Percentiles rank a stretch among this genome's conserved stretches.
phyloP scores from a whole-genome alignment of 2,797 vertebrate species.

The Zenarchopterus dispar region DNA sequence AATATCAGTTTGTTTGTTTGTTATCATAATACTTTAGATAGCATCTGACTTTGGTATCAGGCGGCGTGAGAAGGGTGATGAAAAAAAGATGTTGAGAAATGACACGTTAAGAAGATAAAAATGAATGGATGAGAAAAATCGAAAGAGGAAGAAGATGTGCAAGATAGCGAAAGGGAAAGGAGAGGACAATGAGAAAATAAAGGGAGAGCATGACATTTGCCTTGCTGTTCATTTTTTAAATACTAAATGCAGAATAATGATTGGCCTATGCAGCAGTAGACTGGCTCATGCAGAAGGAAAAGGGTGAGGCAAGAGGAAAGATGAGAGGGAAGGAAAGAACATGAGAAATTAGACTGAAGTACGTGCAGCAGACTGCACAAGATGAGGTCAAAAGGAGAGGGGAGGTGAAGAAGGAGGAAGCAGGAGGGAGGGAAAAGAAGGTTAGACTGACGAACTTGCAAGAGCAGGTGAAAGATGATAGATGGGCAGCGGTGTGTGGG shows the following conservation, averaged over 20 bases:
- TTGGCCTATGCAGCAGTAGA: slow-evolving; percentile 37
- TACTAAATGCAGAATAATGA: slow-evolving; percentile 57
- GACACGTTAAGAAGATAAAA: slow-evolving; percentile 20
- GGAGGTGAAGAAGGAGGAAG: slow-evolving; percentile 13
- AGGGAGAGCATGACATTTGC: slow-evolving; percentile 40
- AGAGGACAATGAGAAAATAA: slow-evolving; percentile 5
- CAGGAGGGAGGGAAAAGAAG: slow-evolving; percentile 19
- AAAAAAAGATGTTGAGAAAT: slow-evolving; percentile 14
- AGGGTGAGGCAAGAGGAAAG: slow-evolving; percentile 9
- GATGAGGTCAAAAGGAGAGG: slow-evolving; percentile 15
- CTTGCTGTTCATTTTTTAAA: slow-evolving; percentile 38
- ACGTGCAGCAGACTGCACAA: slow-evolving; percentile 17
- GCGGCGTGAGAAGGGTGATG: not conserved
- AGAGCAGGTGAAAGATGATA: slow-evolving; percentile 64
- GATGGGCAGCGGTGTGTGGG: slow-evolving; percentile 45
- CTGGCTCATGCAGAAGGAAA: slow-evolving; percentile 30
- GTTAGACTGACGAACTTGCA: slow-evolving; percentile 31
- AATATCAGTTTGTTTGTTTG: not conserved
- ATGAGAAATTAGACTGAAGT: slow-evolving; percentile 15
- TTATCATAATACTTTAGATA: slow-evolving; percentile 22
- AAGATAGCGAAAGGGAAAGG: slow-evolving; percentile 4
- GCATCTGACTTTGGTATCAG: slow-evolving; percentile 4
- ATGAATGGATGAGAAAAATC: slow-evolving; percentile 19
- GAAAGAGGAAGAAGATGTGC: slow-evolving; percentile 25
- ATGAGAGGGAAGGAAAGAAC: slow-evolving; percentile 11